Evolutionary conservation across 2,113 vertebrate species (phyloP).

Genomic region (Pardalotus punctatus): DNA sequence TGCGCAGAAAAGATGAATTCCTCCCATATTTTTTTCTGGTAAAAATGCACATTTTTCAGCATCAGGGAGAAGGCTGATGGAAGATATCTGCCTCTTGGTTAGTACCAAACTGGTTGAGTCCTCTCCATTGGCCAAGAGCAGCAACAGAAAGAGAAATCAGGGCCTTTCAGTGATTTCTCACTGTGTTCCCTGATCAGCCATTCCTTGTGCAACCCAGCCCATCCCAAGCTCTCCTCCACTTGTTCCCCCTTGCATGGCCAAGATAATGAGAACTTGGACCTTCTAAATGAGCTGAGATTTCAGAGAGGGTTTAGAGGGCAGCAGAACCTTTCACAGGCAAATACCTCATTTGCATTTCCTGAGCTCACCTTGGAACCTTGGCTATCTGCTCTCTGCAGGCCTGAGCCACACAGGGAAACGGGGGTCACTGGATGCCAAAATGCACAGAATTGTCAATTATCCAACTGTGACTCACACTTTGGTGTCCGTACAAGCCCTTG

Average conservation of each 20-base stretch:
- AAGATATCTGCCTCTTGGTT: neutral
- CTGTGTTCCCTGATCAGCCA: neutral
- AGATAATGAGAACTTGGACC: constrained; percentile 24
- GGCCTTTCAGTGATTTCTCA: neutral
- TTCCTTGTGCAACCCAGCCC: neutral
- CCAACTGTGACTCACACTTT: neutral
- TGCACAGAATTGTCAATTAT: neutral
- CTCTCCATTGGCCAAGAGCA: neutral
- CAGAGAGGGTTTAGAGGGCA: neutral
- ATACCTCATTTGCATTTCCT: constrained; percentile 31
- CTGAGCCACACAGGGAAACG: neutral
- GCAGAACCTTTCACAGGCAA: neutral
- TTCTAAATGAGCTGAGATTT: neutral
- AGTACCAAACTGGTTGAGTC: neutral
- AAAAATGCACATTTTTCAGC: neutral
- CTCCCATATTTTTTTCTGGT: neutral
- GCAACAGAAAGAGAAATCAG: neutral
- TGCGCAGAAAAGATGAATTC: neutral
- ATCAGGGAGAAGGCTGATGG: neutral
- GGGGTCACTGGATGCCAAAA: neutral
- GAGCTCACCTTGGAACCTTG: neutral
- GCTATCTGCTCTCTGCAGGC: neutral
- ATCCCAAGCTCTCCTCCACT: neutral
- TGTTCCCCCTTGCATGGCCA: neutral
- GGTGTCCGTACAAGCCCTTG: neutral